A percentile compares a stretch with the other conserved stretches of the same genome.
These are phyloP conservation scores for Cynopterus brachyotis DNA, from an alignment of 2,113 vertebrate genomes.

Conservation along the genomic window DNA sequence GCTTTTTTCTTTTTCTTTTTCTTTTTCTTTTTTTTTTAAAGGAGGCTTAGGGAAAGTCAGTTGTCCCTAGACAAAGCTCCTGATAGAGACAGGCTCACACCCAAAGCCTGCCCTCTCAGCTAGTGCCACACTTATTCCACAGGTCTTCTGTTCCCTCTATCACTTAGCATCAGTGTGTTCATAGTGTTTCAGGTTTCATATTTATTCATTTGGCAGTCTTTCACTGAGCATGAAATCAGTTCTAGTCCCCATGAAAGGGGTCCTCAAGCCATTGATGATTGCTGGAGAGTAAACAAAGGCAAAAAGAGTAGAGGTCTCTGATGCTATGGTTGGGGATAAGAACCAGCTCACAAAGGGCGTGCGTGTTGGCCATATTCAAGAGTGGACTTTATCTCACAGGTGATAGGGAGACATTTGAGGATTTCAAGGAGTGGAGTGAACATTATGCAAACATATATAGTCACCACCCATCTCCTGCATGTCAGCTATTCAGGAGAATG, in stretches of 20 bases:
- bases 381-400: not conserved
- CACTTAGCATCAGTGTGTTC: not conserved
- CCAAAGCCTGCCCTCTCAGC: not conserved
- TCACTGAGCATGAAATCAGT: not conserved
- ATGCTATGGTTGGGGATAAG: not conserved
- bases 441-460: not conserved
- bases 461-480: not conserved
- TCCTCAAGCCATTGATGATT: not conserved
- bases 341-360: not conserved
- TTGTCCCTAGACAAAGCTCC: not conserved
- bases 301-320: not conserved
- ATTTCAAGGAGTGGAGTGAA: not conserved
- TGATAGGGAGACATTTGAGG: not conserved
- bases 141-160: not conserved
- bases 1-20: not conserved
- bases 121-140: not conserved
- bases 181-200: not conserved
- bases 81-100: not conserved
- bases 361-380: not conserved
- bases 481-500: not conserved
- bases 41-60: not conserved
- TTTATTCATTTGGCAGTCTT: not conserved
- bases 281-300: not conserved
- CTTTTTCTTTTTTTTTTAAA: not conserved
- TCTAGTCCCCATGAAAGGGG: not conserved